phyloP scores from a whole-genome alignment of 2,797 vertebrate genomes.

The Poecilia velifera region DNA sequence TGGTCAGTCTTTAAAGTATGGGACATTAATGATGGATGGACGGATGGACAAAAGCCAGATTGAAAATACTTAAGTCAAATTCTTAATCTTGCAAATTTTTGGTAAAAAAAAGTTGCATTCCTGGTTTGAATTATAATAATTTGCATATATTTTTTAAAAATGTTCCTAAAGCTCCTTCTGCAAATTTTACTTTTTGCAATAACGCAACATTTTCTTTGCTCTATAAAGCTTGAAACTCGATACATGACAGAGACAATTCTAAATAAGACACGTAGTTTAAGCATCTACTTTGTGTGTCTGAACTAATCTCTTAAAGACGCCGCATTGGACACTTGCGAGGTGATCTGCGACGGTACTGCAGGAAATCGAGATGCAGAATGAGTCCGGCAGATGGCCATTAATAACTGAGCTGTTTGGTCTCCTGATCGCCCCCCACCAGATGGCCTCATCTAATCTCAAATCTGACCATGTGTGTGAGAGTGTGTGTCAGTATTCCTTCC shows the following conservation, averaged over 20 bases:
- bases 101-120: not conserved
- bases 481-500: constrained; percentile 30
- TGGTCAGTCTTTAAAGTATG: not conserved
- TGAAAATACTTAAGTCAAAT: not conserved
- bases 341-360: constrained; percentile 29
- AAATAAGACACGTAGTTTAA: not conserved
- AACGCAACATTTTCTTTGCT: not conserved
- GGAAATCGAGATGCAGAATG: constrained; percentile 46
- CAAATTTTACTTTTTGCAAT: not conserved
- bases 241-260: not conserved
- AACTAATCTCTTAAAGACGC: not conserved
- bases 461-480: constrained; percentile 36
- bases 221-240: not conserved
- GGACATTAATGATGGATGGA: not conserved
- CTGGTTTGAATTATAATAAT: not conserved
- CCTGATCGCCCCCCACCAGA: constrained; percentile 69
- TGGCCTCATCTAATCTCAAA: constrained; percentile 76
- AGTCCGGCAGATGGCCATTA: constrained; percentile 76
- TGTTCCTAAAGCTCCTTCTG: not conserved
- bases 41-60: not conserved
- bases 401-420: constrained; percentile 77
- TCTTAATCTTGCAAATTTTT: not conserved
- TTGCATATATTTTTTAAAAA: not conserved
- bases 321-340: constrained; percentile 11
- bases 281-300: not conserved